phyloP scores from a whole-genome alignment of 2,888 invertebrate species.

The Beris chalybata region DNA sequence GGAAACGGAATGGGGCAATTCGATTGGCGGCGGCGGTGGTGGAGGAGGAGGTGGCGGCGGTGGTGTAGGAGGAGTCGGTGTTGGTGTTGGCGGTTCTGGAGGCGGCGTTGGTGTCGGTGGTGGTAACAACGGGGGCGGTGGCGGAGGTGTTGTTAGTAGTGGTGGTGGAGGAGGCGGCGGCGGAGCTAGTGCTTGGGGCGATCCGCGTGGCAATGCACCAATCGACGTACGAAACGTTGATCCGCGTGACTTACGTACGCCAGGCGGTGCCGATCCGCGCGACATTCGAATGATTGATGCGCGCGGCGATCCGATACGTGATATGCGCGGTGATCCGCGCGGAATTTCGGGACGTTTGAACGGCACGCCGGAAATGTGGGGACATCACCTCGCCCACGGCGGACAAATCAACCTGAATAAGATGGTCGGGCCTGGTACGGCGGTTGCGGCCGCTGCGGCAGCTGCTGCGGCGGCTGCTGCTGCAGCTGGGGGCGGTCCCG shows the following conservation, averaged over 20 bases:
- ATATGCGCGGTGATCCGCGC: slow-evolving; percentile 70
- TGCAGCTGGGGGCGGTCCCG: slow-evolving; percentile 46
- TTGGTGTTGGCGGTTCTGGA: slow-evolving; percentile 55
- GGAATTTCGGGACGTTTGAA: slow-evolving; percentile 84
- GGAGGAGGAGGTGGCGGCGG: slow-evolving; percentile 59
- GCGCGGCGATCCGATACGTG: slow-evolving; percentile 59
- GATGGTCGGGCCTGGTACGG: slow-evolving; percentile 59
- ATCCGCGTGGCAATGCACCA: slow-evolving; percentile 59
- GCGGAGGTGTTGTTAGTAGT: slow-evolving; percentile 57
- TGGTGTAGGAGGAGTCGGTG: slow-evolving; percentile 61
- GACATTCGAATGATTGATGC: slow-evolving; percentile 59
- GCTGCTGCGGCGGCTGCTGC: slow-evolving; percentile 49
- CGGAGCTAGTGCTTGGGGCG: slow-evolving; percentile 62
- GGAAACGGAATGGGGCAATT: slow-evolving; percentile 18
- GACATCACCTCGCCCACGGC: slow-evolving; percentile 59
- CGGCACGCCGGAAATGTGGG: slow-evolving; percentile 81
- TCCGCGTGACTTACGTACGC: slow-evolving; percentile 56
- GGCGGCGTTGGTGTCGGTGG: slow-evolving; percentile 53
- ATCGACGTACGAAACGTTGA: slow-evolving; percentile 61
- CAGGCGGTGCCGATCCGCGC: slow-evolving; percentile 48
- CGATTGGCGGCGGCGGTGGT: slow-evolving; percentile 38
- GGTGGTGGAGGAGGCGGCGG: slow-evolving; percentile 40
- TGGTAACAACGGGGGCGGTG: slow-evolving; percentile 63
- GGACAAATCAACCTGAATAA: slow-evolving; percentile 56
- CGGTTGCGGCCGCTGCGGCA: slow-evolving; percentile 48